Conservation (phyloP, 2,888 invertebrate species). For the Aspidiotus rigidus region DNA sequence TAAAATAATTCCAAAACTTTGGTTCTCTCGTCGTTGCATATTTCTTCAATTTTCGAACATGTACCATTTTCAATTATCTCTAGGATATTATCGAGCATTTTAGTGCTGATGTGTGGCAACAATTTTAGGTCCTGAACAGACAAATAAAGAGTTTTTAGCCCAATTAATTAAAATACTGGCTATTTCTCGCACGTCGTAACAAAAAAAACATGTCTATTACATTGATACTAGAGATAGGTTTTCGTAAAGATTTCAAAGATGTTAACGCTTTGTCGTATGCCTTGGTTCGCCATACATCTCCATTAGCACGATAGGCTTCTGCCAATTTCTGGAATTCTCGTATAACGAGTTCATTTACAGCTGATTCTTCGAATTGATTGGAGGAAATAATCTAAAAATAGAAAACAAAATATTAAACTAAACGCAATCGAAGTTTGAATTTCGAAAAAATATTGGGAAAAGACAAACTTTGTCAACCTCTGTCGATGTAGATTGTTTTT, state of each 20-base stretch:
- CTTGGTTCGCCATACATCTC: constrained; percentile 20
- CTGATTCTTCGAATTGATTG: not conserved
- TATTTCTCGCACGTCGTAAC: not conserved
- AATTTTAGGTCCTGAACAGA: constrained; percentile 16
- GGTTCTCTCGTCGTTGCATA: constrained; percentile 17
- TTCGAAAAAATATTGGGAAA: not conserved
- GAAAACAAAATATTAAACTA: not conserved
- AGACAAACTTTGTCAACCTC: not conserved
- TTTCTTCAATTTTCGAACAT: constrained; percentile 6
- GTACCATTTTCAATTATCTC: constrained; percentile 26
- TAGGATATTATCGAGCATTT: constrained; percentile 24
- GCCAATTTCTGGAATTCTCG: constrained; percentile 28
- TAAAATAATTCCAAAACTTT: constrained; percentile 17
- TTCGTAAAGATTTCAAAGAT: constrained; percentile 19
- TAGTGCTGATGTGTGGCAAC: constrained; percentile 20
- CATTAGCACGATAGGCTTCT: constrained; percentile 18
- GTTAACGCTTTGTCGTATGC: constrained; percentile 23
- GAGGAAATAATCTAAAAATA: not conserved
- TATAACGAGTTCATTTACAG: constrained; percentile 1
- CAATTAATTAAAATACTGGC: not conserved
- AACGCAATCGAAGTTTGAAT: not conserved
- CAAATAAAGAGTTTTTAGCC: not conserved
- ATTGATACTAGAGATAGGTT: constrained; percentile 16
- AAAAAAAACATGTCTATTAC: constrained; percentile 1
- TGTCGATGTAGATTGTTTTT: not conserved